Evolutionary conservation across 2,888 invertebrate species (phyloP).

Genomic region (Thecocarcelia acutangulata): DNA sequence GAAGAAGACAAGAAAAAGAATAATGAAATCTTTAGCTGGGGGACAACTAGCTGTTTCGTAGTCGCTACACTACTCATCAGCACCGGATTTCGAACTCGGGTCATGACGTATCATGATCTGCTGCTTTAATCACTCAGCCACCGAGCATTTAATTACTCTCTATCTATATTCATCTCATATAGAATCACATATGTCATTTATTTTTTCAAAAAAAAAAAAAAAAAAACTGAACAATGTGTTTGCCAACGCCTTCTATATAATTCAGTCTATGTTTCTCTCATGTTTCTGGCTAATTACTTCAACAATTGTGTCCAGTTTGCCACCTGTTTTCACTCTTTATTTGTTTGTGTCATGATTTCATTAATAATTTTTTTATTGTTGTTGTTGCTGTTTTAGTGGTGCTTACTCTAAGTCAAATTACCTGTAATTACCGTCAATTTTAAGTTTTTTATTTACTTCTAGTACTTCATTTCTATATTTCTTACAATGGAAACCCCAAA

Average conservation of each 20-base stretch:
- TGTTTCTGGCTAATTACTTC: constrained; percentile 57
- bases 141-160: too few relatives aligned
- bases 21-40: too few relatives aligned
- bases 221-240: background rate
- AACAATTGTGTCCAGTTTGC: constrained; percentile 56
- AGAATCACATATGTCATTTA: too few relatives aligned
- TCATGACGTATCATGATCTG: too few relatives aligned
- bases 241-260: constrained; percentile 39
- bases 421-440: constrained; percentile 45
- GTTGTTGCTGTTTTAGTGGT: constrained; percentile 10
- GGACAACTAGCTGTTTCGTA: too few relatives aligned
- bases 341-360: constrained; percentile 36
- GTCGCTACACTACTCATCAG: too few relatives aligned
- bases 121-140: too few relatives aligned
- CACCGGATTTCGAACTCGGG: too few relatives aligned
- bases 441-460: constrained; percentile 28
- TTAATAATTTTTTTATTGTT: constrained; percentile 16
- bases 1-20: too few relatives aligned
- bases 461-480: constrained; percentile 6
- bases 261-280: constrained; percentile 46
- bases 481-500: constrained; percentile 2
- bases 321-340: constrained; percentile 40
- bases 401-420: constrained; percentile 49
- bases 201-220: background rate
- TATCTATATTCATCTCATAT: too few relatives aligned